Base-by-base conservation (phyloP, 2,113 vertebrate genomes). In the Odocoileus hemionus region DNA sequence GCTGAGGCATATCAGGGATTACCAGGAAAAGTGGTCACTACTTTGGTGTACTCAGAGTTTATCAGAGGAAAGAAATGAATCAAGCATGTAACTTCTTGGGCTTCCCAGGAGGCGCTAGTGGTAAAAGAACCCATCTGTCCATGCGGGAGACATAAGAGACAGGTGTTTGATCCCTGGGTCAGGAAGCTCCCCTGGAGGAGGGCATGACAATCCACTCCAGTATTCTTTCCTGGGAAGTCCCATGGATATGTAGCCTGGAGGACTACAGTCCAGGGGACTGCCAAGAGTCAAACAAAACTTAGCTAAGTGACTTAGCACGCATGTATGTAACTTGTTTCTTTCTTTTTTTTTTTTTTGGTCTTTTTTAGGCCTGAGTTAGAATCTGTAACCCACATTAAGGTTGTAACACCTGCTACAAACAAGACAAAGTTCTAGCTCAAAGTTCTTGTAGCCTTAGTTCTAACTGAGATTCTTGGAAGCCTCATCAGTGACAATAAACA, bases 11-110 rank as follows among this genome's bases (percentile, higher is more conserved):
- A 86, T 12, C 67, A 7, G 9, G 76, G 26, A 86, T 57, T 80
- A 15, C 78, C 95, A 89, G 61, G 74, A 94, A 96, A 98, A 95
- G 97, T 52, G 96, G 33, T 95, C 57, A 0, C 47, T 61, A 43
- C 39, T 30, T 61, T 30, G 36, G 54, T 91, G 28, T 60, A 67
- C 47, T 95, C 61, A 10, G n/a, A 67, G n/a, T 52, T 61, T 79
- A 97, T 43, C 78, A 52, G 26, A 85, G 86, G 82, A 89, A 60
- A 93, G 95, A 84, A 3, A 33, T 0, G 50, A 6, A 36, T 67
- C 82, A 2, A 13, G 39, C 0, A 50, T 89, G 70, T 43, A 43
- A 43, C 12, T 76, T 76, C 23, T 76, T 43, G 70, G 70, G 70
- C 39, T 76, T 76, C 39, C 70, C 70, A 76, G 39, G 39, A 43